These are phyloP conservation scores for Drosophila kikkawai DNA, from an alignment of 1,140 invertebrate species.

Conservation along the genomic window DNA sequence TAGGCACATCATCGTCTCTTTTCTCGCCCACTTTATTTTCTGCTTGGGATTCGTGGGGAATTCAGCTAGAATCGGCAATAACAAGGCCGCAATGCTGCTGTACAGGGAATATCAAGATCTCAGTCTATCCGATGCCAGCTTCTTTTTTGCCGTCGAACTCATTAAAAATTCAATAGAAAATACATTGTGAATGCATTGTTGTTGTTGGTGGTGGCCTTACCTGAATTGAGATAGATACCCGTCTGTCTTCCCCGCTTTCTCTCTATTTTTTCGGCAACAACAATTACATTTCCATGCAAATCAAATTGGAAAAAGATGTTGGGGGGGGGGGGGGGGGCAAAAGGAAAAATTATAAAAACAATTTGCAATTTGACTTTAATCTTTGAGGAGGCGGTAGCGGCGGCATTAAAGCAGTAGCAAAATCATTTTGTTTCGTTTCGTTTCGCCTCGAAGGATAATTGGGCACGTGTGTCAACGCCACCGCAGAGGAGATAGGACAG, in stretches of 20 bases:
- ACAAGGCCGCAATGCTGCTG: slow-evolving; percentile 28
- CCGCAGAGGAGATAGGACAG: slow-evolving; percentile 17
- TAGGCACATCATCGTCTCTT: background rate
- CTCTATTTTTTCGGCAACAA: slow-evolving; percentile 17
- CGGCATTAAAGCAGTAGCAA: slow-evolving; percentile 34
- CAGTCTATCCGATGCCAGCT: background rate
- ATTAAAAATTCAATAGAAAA: slow-evolving; percentile 83
- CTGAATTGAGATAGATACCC: slow-evolving; percentile 10
- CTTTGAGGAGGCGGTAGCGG: background rate
- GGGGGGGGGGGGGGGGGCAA: background rate
- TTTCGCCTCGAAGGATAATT: slow-evolving; percentile 40
- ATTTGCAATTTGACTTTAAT: slow-evolving; percentile 65
- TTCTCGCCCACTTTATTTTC: slow-evolving; percentile 7
- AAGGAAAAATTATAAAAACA: slow-evolving; percentile 72
- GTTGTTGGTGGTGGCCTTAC: slow-evolving; percentile 25
- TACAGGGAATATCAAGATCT: slow-evolving; percentile 48
- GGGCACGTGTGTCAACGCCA: slow-evolving; percentile 37
- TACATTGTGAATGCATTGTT: slow-evolving; percentile 62
- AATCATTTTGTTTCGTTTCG: slow-evolving; percentile 22
- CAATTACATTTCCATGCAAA: slow-evolving; percentile 82
- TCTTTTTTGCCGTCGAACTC: slow-evolving; percentile 43
- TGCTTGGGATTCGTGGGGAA: background rate
- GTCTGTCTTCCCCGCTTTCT: background rate
- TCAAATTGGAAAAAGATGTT: slow-evolving; percentile 71
- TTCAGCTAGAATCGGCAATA: slow-evolving; percentile 14